Evolutionary conservation across 2,888 invertebrate species (phyloP).

Genomic region (Tanypteryx hageni): DNA sequence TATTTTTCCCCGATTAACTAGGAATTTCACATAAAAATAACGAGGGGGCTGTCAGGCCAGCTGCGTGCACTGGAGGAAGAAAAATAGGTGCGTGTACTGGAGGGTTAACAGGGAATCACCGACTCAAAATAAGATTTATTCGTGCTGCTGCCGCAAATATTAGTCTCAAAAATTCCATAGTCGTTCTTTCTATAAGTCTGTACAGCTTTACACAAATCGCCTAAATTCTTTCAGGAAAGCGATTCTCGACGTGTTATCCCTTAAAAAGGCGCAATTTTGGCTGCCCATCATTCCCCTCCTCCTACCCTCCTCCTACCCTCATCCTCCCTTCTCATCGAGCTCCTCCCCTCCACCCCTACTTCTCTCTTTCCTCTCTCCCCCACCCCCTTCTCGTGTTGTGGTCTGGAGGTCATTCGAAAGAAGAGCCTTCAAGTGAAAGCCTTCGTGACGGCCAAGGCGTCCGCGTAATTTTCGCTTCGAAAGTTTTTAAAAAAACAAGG

Average conservation of each 20-base stretch:
- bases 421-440: neutral
- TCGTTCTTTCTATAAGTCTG: too few relatives aligned
- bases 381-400: neutral
- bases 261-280: neutral
- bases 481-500: neutral
- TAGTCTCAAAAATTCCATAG: too few relatives aligned
- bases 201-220: too few relatives aligned
- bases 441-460: neutral
- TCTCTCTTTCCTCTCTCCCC: neutral
- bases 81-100: too few relatives aligned
- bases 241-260: neutral
- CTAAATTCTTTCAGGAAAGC: neutral
- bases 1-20: too few relatives aligned
- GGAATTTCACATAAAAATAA: too few relatives aligned
- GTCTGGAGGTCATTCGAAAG: neutral
- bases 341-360: neutral
- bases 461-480: neutral
- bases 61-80: too few relatives aligned
- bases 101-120: too few relatives aligned
- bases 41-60: too few relatives aligned
- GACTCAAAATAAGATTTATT: too few relatives aligned
- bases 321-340: too few relatives aligned
- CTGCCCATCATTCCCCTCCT: neutral
- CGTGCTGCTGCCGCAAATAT: too few relatives aligned
- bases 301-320: neutral